Conservation (phyloP, 2,113 vertebrate species). For the Pangasianodon hypophthalmus region DNA sequence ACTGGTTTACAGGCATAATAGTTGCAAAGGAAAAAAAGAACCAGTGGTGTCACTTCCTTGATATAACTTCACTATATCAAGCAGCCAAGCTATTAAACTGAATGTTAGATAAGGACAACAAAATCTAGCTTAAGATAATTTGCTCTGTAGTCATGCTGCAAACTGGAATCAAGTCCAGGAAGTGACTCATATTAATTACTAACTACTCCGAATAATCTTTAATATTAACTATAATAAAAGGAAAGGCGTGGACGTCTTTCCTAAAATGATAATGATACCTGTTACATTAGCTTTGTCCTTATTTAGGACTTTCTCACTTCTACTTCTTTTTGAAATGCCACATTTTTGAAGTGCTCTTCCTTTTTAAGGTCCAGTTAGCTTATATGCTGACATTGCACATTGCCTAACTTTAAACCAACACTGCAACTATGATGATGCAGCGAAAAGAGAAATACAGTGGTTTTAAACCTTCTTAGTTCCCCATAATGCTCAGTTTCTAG, state of each 20-base stretch:
- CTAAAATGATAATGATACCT: not conserved
- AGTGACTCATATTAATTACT: not conserved
- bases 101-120: not conserved
- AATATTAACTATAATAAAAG: not conserved
- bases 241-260: not conserved
- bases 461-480: conserved; percentile 8
- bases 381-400: conserved; percentile 58
- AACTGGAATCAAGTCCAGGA: not conserved
- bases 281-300: not conserved
- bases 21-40: not conserved
- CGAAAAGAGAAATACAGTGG: conserved; percentile 44
- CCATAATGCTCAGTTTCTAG: conserved; percentile 8
- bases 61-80: not conserved
- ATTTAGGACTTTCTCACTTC: conserved; percentile 5
- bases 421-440: conserved; percentile 57
- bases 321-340: conserved; percentile 28
- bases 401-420: conserved; percentile 31
- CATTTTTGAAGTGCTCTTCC: conserved; percentile 13
- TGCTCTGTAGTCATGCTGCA: not conserved
- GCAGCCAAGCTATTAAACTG: not conserved
- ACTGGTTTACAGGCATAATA: conserved; percentile 32
- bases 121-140: not conserved
- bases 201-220: not conserved
- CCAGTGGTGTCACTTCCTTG: not conserved
- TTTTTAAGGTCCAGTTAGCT: not conserved